Evolutionary conservation across 2,888 invertebrate species (phyloP).

Genomic region (Ormyrus nitidulus): DNA sequence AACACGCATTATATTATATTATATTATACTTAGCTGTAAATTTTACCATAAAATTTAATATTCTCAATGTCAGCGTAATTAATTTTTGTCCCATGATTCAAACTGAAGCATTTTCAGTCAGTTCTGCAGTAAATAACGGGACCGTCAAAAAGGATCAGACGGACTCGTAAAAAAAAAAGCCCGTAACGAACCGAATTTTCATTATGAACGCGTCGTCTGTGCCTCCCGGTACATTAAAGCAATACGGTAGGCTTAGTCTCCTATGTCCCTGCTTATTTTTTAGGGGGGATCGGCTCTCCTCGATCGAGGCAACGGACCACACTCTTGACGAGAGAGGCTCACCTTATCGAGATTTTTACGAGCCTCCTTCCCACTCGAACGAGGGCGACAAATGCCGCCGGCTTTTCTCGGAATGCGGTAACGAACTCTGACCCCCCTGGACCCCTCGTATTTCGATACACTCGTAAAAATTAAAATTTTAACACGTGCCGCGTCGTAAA

Average conservation of each 20-base stretch:
- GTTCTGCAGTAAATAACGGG: no score
- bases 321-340: constrained; percentile 57
- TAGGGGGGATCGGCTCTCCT: constrained; percentile 2
- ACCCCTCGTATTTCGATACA: constrained; percentile 17
- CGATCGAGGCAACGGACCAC: neutral
- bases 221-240: neutral
- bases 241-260: neutral
- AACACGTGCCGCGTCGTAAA: no score
- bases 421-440: neutral
- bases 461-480: constrained; percentile 3
- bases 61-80: no score
- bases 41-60: no score
- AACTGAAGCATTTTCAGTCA: no score
- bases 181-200: no score
- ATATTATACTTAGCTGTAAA: no score
- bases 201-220: neutral
- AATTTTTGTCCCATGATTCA: no score
- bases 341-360: constrained; percentile 42
- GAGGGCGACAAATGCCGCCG: neutral
- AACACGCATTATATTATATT: no score
- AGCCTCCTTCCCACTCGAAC: constrained; percentile 7
- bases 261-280: neutral
- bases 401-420: constrained; percentile 1
- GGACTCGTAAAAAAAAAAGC: no score
- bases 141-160: no score